Evolutionary conservation across 2,797 vertebrate species (phyloP).

Genomic region (Sebastes nivosus): DNA sequence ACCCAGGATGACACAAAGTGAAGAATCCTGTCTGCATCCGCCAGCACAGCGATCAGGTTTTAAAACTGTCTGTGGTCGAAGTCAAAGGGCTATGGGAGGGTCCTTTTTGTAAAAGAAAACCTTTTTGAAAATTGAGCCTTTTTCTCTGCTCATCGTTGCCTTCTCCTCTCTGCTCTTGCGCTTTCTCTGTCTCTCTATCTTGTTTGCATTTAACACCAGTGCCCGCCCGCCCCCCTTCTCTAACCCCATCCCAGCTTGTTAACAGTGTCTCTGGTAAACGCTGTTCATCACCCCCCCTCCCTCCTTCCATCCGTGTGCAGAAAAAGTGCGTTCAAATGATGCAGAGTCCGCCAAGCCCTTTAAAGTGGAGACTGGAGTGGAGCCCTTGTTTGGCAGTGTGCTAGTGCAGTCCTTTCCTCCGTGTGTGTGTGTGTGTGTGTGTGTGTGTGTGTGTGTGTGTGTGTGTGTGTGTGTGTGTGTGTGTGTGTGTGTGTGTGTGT

Average conservation of each 20-base stretch:
- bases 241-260: slow-evolving; percentile 12
- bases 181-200: slow-evolving; percentile 57
- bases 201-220: slow-evolving; percentile 41
- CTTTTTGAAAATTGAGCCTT: slow-evolving; percentile 74
- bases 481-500: slow-evolving; percentile 24
- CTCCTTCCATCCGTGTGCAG: slow-evolving; percentile 53
- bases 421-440: slow-evolving; percentile 23
- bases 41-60: slow-evolving; percentile 70
- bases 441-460: slow-evolving; percentile 15
- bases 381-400: slow-evolving; percentile 56
- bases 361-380: slow-evolving; percentile 71
- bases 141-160: slow-evolving; percentile 80
- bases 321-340: slow-evolving; percentile 60
- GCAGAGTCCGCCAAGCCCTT: slow-evolving; percentile 76
- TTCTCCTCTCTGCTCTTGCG: slow-evolving; percentile 75
- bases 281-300: slow-evolving; percentile 27
- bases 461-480: too few species aligned
- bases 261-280: slow-evolving; percentile 25
- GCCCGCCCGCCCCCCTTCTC: not conserved
- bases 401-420: slow-evolving; percentile 47
- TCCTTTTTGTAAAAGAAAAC: slow-evolving; percentile 68
- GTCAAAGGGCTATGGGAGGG: slow-evolving; percentile 84
- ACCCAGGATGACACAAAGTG: slow-evolving; percentile 37
- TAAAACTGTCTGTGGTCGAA: slow-evolving; percentile 65
- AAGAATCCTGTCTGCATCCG: slow-evolving; percentile 58